Evolutionary conservation across 2,113 vertebrate species (phyloP), one percentile per base, ranked within the genome.

Genomic region (Lepisosteus oculatus): DNA sequence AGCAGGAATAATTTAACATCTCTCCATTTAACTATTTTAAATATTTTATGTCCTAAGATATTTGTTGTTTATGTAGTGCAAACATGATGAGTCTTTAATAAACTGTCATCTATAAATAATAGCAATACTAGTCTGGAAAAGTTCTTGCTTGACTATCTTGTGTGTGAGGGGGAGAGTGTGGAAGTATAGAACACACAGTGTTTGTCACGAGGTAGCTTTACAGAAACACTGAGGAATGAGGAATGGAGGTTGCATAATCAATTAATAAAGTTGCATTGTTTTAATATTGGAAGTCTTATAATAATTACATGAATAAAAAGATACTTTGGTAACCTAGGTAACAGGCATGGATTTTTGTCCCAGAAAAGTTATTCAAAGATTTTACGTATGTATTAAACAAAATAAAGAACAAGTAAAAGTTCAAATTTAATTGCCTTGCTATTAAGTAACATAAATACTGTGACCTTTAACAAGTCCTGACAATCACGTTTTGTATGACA

Each of bases 261-360:
- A 65, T 66, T 44, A 6, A 45, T 43, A 66, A 15, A 66, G 4
- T 0, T 3, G 13, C 43, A 45, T 66, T 9, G 41, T 43, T 8
- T 43, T 13, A 14, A 8, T 47, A 66, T 44, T n/a, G 64, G 43
- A 45, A 66, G 64, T 12, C 64, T 3, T 14, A 43, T 4, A n/a
- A 15, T 47, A 65, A 66, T 44, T 43, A 44, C 3, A 43, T 8
- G 15, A 43, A 65, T 11, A 3, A 12, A 65, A 66, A 47, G 45
- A n/a, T 43, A 3, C 12, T 44, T 45, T 66, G 64, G 43, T 66
- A 47, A 47, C 64, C 64, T 43, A 66, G 4, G 64, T 66, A 66
- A 66, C 43, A 51, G 4, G 14, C 45, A 7, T 13, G 3, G 0
- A 45, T 43, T 42, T 47, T 47, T 66, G 9, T 14, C n/a, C 64